Evolutionary conservation across 2,113 vertebrate genomes (phyloP), one percentile per base, ranked within the genome.

Genomic region (Neotragus moschatus): DNA sequence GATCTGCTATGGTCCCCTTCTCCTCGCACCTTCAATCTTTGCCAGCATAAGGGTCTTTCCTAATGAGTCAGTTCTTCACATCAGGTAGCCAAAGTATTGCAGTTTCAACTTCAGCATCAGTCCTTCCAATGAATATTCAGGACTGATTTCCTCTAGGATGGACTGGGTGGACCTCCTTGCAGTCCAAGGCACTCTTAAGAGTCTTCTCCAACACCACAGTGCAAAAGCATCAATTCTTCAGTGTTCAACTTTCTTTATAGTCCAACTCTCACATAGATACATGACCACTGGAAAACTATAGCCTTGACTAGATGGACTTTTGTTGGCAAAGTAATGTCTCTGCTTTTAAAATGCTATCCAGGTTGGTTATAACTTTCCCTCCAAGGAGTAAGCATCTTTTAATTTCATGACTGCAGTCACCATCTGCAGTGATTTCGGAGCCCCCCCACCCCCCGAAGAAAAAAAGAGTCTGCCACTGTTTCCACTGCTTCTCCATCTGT

Each of bases 361-460:
- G 4, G 7, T 4, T 66, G 7, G 33, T 66, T 33, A 36, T 66
- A 36, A 11, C 2, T 66, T 36, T 66, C 5, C 63, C 36, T 66
- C 33, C 63, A 66, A 66, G 33, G 63, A 66, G 33, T 19, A 11
- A 66, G 17, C 4, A 0, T 66, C 63, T 66, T 36, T 66, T 66
- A 66, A 36, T 11, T 36, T 66, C 8, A 10, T 66, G 8, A 33
- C 63, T 66, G 4, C 33, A 66, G 33, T 36, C 17, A 66, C 63
- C 17, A 66, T 21, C 33, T 19, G 2, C 33, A 21, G 17, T 66
- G n/a, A 36, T 66, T 66, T 66, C 19, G 8, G 17, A 66, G 33
- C 33, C 33, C 8, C 15, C 3, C n/a, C n/a, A n/a, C 3, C 9
- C 0, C 21, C 19, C 1, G 0, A 9, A 23, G n/a, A 51, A 17